Percentiles rank a stretch among this genome's conserved stretches.
phyloP scores from a whole-genome alignment of 2,888 invertebrate species.

The Brenthis hecate region DNA sequence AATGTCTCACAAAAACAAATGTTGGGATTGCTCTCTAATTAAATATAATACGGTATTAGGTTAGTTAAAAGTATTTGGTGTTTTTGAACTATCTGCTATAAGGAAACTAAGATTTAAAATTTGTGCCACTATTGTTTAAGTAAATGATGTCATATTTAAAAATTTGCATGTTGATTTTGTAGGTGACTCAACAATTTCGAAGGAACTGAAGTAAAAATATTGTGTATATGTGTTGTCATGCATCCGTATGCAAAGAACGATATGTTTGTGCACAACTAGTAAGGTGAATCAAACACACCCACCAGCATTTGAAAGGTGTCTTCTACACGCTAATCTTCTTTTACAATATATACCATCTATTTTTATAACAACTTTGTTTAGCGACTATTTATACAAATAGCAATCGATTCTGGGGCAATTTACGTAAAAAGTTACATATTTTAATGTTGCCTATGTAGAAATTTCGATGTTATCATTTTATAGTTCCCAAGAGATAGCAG shows the following conservation, averaged over 20 bases:
- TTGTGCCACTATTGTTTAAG: constrained; percentile 46
- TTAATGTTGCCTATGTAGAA: neutral
- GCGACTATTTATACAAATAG: constrained; percentile 7
- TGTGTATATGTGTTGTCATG: constrained; percentile 25
- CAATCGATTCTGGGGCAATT: neutral
- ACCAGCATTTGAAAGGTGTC: constrained; percentile 38
- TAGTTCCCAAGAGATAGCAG: constrained; percentile 34
- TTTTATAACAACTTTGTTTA: constrained; percentile 20
- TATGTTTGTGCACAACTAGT: constrained; percentile 30
- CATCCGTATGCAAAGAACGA: constrained; percentile 30
- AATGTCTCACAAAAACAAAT: constrained; percentile 32
- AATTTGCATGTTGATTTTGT: constrained; percentile 28
- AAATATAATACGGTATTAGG: neutral
- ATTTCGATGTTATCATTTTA: constrained; percentile 21
- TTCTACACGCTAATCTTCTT: constrained; percentile 27
- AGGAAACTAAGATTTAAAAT: too few relatives aligned
- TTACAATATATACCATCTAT: constrained; percentile 25
- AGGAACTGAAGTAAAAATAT: constrained; percentile 17
- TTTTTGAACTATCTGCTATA: too few relatives aligned
- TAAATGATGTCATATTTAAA: constrained; percentile 51
- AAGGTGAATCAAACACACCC: constrained; percentile 43
- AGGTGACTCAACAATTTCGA: neutral
- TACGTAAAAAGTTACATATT: neutral
- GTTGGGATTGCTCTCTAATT: neutral
- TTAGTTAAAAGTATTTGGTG: too few relatives aligned